Conservation (phyloP, 2,888 invertebrate species). For the Ormyrus rosae region DNA sequence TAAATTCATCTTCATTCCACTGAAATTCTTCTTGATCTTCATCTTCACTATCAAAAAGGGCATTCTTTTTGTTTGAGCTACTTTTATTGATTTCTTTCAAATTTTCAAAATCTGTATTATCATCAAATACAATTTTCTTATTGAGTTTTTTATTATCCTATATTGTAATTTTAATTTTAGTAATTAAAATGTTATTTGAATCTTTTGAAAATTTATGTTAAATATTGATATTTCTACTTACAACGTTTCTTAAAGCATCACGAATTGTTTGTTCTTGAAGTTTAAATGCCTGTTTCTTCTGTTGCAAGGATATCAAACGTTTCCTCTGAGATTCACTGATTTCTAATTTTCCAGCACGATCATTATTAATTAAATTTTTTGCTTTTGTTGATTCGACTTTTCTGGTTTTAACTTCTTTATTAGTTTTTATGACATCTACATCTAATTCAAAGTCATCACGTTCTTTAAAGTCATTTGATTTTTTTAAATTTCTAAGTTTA, state of each 20-base stretch:
- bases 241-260: conserved; percentile 80
- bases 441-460: neutral
- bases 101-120: conserved; percentile 75
- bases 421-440: neutral
- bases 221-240: conserved; percentile 72
- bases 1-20: conserved; percentile 79
- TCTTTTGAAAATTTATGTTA: conserved; percentile 19
- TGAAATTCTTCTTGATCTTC: conserved; percentile 77
- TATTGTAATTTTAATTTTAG: conserved; percentile 3
- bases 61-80: conserved; percentile 53
- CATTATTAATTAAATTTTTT: neutral
- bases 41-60: conserved; percentile 76
- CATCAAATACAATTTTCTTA: conserved; percentile 74
- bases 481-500: neutral
- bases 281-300: conserved; percentile 81
- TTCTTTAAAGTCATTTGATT: neutral
- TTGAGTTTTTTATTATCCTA: conserved; percentile 57
- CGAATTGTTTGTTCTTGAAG: conserved; percentile 82
- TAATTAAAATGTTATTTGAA: conserved; percentile 41
- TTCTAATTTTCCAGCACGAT: neutral
- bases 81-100: conserved; percentile 57
- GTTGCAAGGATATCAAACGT: conserved; percentile 82
- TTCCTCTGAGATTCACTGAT: conserved; percentile 73
- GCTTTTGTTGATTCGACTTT: neutral
- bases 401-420: conserved; percentile 8